Evolutionary conservation across 2,797 vertebrate genomes (phyloP), one percentile per base, ranked within the genome.

Genomic region (Luscinia megarhynchos): DNA sequence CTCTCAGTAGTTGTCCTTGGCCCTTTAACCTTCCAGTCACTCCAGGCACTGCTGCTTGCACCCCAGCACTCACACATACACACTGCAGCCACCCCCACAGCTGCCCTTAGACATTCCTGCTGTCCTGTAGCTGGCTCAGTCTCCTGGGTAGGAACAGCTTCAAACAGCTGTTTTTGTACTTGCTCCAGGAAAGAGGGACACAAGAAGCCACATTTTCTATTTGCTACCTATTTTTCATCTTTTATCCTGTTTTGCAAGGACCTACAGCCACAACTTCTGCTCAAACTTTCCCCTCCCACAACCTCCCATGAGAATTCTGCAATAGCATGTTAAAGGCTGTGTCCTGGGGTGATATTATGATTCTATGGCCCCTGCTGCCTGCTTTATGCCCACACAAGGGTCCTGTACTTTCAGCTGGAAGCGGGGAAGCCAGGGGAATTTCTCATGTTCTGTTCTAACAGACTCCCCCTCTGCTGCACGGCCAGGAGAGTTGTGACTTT

Each of bases 21-120:
- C 26, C 8, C 32, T 50, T n/a, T 7, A 12, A 22, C 13, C 12
- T 40, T 34, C 18, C 63, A 16, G 50, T 19, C 30, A 26, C 22
- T 26, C 38, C 54, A 14, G 50, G 12, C 29, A 7, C 2, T 8
- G 48, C 26, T 1, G 4, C 2, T 2, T 0, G 11, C 20, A 12
- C 3, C 15, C 34, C 73, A 58, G 63, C 34, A 18, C 34, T 24
- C 54, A 34, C 58, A 24, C 4, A 5, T 0, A 19, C 0, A 0
- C 7, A 2, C 34, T 26, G 21, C 3, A 3, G 53, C 18, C 22
- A 45, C 20, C 29, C 8, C 34, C 4, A 6, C 18, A 51, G 53
- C 23, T 38, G 59, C 7, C 51, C 22, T 48, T 2, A 5, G 32
- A 18, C 6, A 11, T 6, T 41, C 27, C 18, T n/a, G 46, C 50